phyloP scores from a whole-genome alignment of 2,888 invertebrate genomes.

The Ophion obscuratus region DNA sequence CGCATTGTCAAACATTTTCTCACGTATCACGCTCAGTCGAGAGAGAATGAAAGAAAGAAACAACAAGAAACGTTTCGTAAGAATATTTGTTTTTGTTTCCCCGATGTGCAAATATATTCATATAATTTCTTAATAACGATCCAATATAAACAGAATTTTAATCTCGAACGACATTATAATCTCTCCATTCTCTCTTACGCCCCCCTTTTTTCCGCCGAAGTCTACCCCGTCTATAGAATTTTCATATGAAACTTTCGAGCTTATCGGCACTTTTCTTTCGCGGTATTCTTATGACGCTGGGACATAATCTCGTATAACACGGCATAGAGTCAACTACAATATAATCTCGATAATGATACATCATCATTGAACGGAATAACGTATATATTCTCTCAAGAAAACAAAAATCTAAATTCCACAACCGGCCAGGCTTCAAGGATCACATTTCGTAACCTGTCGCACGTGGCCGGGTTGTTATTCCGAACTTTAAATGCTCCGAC shows the following conservation, averaged over 20 bases:
- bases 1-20: constrained; percentile 60
- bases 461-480: not conserved
- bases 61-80: constrained; percentile 58
- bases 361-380: constrained; percentile 65
- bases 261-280: constrained; percentile 38
- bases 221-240: constrained; percentile 46
- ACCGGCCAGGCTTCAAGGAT: constrained; percentile 1
- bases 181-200: not conserved
- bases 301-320: constrained; percentile 66
- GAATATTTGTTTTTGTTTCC: constrained; percentile 32
- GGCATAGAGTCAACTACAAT: constrained; percentile 71
- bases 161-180: constrained; percentile 45
- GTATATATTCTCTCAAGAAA: constrained; percentile 63
- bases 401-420: constrained; percentile 27
- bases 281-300: constrained; percentile 48
- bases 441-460: constrained; percentile 16
- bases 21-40: constrained; percentile 60
- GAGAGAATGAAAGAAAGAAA: constrained; percentile 45
- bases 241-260: constrained; percentile 35
- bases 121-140: constrained; percentile 66
- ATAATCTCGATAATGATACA: constrained; percentile 67
- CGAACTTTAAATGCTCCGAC: too few relatives aligned
- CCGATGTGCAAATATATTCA: constrained; percentile 44
- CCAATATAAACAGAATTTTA: constrained; percentile 50
- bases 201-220: not conserved